Base-by-base conservation (phyloP, 1,140 invertebrate genomes). In the Drosophila willistoni region DNA sequence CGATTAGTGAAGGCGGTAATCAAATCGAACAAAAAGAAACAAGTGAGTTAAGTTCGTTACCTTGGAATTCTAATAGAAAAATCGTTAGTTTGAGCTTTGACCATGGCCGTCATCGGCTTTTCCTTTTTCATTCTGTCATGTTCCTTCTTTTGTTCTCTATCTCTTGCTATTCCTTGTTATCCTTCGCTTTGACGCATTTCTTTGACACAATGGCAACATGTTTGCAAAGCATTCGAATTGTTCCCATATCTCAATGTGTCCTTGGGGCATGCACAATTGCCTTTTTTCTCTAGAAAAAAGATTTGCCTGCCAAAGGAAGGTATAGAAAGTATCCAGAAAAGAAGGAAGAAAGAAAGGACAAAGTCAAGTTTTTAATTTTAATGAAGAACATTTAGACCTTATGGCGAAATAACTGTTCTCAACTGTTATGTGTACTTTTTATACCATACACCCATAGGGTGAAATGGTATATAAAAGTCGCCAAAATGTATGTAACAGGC, bases 21-120 rank as follows among this genome's bases (percentile, higher is more conserved):
- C n/a, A 17, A 13, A 57, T 42, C n/a, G 41, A 36, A 44, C 42
- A 65, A 71, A 51, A 67, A 39, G 12, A 4, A 63, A 60, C 13
- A 44, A 62, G 19, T 59, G n/a, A 22, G 19, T 13, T 7, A 9
- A 36, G 14, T 14, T 22, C 6, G 54, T 17, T 36, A 14, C 36
- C 44, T 44, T 42, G 36, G 42, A 73, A 68, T 71, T 69, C 63
- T 63, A 74, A 86, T 71, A 68, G 51, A 55, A 79, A 86, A 86
- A 73, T 77, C 68, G 62, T 72, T 73, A 73, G 44, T 12, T 68
- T 73, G 42, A 69, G 68, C 54, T 68, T 62, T 73, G 47, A 64
- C 59, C 68, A 56, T 47, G 64, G 33, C 47, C 55, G 47, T 65
- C 61, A 73, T 42, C 54, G 55, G 64, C 34, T 72, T 67, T 51